These are phyloP conservation scores for Clitarchus hookeri DNA, from an alignment of 2,888 invertebrate species.

Conservation along the genomic window DNA sequence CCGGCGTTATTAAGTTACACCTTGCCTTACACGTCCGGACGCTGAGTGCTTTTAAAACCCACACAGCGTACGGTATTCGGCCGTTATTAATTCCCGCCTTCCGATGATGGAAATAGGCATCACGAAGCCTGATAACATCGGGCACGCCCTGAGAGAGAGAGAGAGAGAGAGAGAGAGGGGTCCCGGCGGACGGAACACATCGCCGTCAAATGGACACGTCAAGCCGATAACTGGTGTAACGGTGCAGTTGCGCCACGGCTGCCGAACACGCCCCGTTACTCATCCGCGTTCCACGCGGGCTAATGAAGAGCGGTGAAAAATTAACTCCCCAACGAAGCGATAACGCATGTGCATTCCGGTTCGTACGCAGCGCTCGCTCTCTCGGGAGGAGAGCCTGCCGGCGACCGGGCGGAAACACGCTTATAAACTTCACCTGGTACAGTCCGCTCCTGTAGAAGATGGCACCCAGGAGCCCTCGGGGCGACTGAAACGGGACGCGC, in stretches of 20 bases:
- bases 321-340: background rate
- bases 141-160: too few relatives aligned
- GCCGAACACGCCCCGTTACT: background rate
- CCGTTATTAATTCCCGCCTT: too few relatives aligned
- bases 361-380: background rate
- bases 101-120: too few relatives aligned
- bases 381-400: background rate
- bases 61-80: too few relatives aligned
- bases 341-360: background rate
- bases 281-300: background rate
- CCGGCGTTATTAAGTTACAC: too few relatives aligned
- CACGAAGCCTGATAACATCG: too few relatives aligned
- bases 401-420: background rate
- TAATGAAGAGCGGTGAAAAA: background rate
- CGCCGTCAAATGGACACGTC: slow-evolving; percentile 1
- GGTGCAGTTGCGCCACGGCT: background rate
- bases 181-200: background rate
- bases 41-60: too few relatives aligned
- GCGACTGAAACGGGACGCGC: background rate
- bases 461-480: background rate
- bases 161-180: background rate
- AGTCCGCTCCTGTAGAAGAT: background rate
- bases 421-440: background rate
- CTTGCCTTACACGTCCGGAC: too few relatives aligned
- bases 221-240: background rate